Conservation (phyloP, 2,113 vertebrate species). For the Hiodon tergisus region DNA sequence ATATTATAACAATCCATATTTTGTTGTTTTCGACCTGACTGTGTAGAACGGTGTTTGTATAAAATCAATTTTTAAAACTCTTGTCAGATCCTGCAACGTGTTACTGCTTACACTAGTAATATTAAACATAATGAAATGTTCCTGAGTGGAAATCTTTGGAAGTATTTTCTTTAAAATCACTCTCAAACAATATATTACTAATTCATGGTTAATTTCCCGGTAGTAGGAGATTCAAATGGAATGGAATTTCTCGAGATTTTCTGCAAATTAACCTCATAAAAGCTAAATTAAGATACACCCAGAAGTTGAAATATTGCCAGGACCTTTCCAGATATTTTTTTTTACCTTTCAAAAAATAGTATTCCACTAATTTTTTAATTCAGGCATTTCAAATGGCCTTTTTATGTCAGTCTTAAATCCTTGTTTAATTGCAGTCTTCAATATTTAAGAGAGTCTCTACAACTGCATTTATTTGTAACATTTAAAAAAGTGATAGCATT, state of each 20-base stretch:
- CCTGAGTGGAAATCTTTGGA: neutral
- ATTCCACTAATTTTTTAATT: neutral
- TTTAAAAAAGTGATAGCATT: conserved; percentile 9
- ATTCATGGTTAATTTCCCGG: no score
- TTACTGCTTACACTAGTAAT: conserved; percentile 11
- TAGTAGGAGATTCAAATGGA: no score
- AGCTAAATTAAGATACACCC: no score
- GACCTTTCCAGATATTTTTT: no score
- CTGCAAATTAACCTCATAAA: no score
- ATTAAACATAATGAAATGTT: neutral
- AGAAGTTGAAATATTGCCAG: no score
- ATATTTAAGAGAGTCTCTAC: neutral
- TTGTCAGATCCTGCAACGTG: neutral
- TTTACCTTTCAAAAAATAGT: no score
- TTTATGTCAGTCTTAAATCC: neutral
- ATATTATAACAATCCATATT: neutral
- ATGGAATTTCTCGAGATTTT: no score
- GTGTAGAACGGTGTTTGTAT: conserved; percentile 17
- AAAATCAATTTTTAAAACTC: conserved; percentile 20
- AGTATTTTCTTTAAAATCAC: neutral
- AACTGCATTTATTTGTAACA: neutral
- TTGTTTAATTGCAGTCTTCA: neutral
- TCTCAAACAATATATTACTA: no score
- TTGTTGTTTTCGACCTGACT: conserved; percentile 4
- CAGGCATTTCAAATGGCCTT: neutral